phyloP scores from a whole-genome alignment of 2,113 vertebrate species.

The Perca fluviatilis region DNA sequence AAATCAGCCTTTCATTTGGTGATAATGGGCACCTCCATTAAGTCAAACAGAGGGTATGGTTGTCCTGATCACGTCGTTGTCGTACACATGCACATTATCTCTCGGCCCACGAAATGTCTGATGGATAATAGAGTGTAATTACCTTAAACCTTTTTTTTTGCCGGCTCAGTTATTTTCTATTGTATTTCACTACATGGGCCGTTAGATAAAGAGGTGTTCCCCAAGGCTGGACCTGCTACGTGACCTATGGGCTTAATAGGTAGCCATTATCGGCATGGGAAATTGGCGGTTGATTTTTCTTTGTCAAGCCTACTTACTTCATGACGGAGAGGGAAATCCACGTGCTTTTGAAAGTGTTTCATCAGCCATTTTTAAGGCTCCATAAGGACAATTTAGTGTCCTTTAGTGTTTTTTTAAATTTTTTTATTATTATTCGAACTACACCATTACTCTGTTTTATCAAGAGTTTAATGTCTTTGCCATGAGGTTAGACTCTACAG shows the following conservation, averaged over 20 bases:
- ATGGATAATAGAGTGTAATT: slow-evolving; percentile 73
- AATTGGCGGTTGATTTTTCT: slow-evolving; percentile 26
- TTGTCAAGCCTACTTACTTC: slow-evolving; percentile 7
- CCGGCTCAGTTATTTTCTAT: slow-evolving; percentile 68
- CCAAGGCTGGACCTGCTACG: slow-evolving; percentile 29
- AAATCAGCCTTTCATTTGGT: slow-evolving; percentile 62
- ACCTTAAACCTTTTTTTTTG: slow-evolving; percentile 73
- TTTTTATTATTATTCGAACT: neutral
- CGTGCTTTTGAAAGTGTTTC: neutral
- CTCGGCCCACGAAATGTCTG: slow-evolving; percentile 65
- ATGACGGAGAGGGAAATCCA: slow-evolving; percentile 21
- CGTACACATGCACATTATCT: slow-evolving; percentile 75
- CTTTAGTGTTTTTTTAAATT: neutral
- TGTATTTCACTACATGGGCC: slow-evolving; percentile 40
- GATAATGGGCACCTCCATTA: slow-evolving; percentile 78
- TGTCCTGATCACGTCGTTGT: slow-evolving; percentile 65
- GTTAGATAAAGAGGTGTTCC: slow-evolving; percentile 59
- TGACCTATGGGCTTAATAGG: slow-evolving; percentile 28
- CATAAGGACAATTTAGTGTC: neutral
- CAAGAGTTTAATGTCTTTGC: neutral
- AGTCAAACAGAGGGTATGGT: slow-evolving; percentile 77
- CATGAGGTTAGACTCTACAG: neutral
- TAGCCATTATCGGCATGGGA: slow-evolving; percentile 35
- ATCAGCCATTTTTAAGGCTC: neutral
- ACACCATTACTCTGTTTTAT: neutral